These are phyloP conservation scores for Bombus affinis DNA, from an alignment of 1,140 invertebrate species.

Conservation along the genomic window DNA sequence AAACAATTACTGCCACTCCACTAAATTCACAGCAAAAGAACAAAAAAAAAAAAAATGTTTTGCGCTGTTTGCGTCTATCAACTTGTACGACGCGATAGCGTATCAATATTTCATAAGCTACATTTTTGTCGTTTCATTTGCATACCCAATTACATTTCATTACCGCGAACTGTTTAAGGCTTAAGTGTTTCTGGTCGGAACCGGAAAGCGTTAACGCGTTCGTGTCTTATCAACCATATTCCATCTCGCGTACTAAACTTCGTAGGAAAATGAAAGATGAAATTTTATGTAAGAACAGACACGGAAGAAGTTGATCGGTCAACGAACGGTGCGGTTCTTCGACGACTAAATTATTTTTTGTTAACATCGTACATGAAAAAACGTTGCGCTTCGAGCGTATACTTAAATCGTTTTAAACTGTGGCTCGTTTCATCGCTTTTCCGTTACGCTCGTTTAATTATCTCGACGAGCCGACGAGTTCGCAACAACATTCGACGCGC, in stretches of 20 bases:
- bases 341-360: not conserved
- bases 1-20: not conserved
- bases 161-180: not conserved
- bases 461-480: not conserved
- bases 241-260: not conserved
- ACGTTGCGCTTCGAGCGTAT: not conserved
- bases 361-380: not conserved
- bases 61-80: too few relatives aligned
- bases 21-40: not conserved
- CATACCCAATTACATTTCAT: slow-evolving; percentile 1
- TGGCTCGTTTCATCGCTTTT: not conserved
- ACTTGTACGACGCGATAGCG: too few relatives aligned
- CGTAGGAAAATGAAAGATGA: not conserved
- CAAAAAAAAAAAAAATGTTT: too few relatives aligned
- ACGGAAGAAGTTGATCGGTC: not conserved
- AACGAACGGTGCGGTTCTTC: not conserved
- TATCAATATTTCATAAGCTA: slow-evolving; percentile 27
- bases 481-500: not conserved
- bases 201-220: not conserved
- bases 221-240: not conserved
- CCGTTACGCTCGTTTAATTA: not conserved
- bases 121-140: not conserved
- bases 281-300: not conserved
- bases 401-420: not conserved
- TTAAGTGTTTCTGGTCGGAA: not conserved